Conservation (phyloP, 2,797 vertebrate genomes). For the Sparidentex hasta region DNA sequence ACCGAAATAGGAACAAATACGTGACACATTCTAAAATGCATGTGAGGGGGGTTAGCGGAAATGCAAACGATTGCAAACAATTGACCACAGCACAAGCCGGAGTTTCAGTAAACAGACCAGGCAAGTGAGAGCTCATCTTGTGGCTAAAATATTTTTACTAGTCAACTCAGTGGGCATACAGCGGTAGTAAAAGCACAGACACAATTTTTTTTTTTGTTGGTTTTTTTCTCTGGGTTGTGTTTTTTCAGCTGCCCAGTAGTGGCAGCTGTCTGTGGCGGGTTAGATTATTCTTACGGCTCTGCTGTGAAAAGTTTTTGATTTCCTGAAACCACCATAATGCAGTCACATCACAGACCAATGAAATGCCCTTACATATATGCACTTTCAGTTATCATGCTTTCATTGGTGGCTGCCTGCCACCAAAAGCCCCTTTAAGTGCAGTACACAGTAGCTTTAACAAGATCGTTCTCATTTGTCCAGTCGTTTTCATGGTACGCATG, state of each 20-base stretch:
- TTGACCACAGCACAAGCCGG: neutral
- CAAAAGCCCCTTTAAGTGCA: neutral
- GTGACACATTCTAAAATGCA: neutral
- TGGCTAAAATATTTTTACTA: neutral
- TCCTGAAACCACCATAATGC: neutral
- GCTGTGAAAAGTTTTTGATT: neutral
- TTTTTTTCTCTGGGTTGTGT: too few relatives aligned
- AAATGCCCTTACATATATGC: neutral
- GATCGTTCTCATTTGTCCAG: neutral
- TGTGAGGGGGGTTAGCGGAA: neutral
- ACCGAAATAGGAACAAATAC: neutral
- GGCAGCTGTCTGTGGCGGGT: neutral
- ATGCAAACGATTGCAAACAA: too few relatives aligned
- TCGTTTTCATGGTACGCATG: neutral
- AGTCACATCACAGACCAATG: neutral
- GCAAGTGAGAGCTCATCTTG: neutral
- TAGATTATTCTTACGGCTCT: neutral
- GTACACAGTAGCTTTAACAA: neutral
- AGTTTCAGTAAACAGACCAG: neutral
- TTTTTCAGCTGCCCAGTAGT: neutral
- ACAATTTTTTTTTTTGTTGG: neutral
- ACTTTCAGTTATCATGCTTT: neutral
- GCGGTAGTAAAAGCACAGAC: too few relatives aligned
- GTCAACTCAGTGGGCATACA: constrained; percentile 1
- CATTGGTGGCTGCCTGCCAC: too few relatives aligned